Evolutionary conservation across 1,140 invertebrate species (phyloP), one percentile per base, ranked within the genome.

Genomic region (Bactericera cockerelli): DNA sequence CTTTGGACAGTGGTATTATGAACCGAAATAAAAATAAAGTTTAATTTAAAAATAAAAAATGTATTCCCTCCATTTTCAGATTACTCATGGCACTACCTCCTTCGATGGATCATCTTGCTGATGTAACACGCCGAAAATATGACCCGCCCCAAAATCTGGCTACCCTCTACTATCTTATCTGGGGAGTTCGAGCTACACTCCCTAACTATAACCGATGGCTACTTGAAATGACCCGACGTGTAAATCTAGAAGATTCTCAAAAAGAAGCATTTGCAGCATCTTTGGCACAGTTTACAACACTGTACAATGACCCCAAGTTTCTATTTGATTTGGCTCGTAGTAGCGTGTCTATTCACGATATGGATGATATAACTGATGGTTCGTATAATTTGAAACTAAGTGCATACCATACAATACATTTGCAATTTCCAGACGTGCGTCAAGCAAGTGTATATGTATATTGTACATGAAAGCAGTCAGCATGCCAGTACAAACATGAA

Each of bases 51-150:
- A n/a, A n/a, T n/a, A n/a, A n/a, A n/a, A n/a, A n/a, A n/a, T n/a
- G n/a, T n/a, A n/a, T n/a, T n/a, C n/a, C 28, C 13, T 64, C 68
- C 28, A 68, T 63, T 57, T 70, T 65, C 66, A 81, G 81, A 61
- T 74, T 91, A 31, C 70, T 92, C 36, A 74, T 87, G 10, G 80
- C 84, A 64, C 69, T 97, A 67, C 92, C 93, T 2, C 92, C 93
- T 0, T 93, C 91, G 0, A 84, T 87, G 1, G 79, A 83, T 6
- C 90, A 89, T 66, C 82, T 96, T 71, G 86, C 91, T 67, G 77
- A 81, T 62, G 63, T 68, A 13, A 69, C 72, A 57, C 22, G n/a
- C 42, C n/a, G 3, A 4, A 10, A 6, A 6, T 19, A 6, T n/a
- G 8, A 4, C 4, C 70, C 74, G 14, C 72, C 76, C 14, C 36